Evolutionary conservation across 2,888 invertebrate genomes (phyloP).

Genomic region (Liopterus haemorrhoidalis): DNA sequence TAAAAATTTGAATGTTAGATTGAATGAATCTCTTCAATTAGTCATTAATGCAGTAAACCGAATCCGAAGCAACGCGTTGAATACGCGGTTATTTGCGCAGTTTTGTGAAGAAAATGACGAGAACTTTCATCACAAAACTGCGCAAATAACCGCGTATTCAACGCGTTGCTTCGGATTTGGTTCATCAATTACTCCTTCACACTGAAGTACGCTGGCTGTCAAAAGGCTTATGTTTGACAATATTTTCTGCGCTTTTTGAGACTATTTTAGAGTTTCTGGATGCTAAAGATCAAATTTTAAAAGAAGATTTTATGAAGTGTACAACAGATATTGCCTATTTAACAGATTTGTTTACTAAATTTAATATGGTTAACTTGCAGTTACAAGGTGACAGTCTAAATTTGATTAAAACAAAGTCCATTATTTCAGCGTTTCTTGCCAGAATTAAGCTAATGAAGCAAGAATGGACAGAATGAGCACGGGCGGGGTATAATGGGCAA

Average conservation of each 20-base stretch:
- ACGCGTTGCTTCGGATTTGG: not conserved
- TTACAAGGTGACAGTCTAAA: conserved; percentile 34
- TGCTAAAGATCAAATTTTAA: conserved; percentile 17
- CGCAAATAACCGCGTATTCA: conserved; percentile 18
- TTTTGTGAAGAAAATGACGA: conserved; percentile 35
- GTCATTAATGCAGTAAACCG: conserved; percentile 29
- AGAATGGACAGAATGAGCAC: conserved; percentile 34
- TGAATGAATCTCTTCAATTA: conserved; percentile 26
- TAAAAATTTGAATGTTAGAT: conserved; percentile 27
- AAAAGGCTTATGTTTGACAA: conserved; percentile 32
- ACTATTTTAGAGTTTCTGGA: conserved; percentile 22
- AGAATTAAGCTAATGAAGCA: conserved; percentile 35
- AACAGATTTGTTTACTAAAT: conserved; percentile 25
- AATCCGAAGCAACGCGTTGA: conserved; percentile 29
- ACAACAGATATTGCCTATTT: conserved; percentile 18
- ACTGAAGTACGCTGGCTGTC: conserved; percentile 33
- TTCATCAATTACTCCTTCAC: conserved; percentile 27
- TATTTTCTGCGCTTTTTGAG: conserved; percentile 25
- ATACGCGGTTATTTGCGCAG: conserved; percentile 33
- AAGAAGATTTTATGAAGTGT: conserved; percentile 17
- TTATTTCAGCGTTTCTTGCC: conserved; percentile 33
- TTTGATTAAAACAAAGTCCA: conserved; percentile 34
- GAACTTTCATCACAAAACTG: conserved; percentile 28
- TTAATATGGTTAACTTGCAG: conserved; percentile 29
- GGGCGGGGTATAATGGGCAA: too few species aligned